Base-by-base conservation (phyloP, 2,113 vertebrate genomes). In the Phyllostomus hastatus region DNA sequence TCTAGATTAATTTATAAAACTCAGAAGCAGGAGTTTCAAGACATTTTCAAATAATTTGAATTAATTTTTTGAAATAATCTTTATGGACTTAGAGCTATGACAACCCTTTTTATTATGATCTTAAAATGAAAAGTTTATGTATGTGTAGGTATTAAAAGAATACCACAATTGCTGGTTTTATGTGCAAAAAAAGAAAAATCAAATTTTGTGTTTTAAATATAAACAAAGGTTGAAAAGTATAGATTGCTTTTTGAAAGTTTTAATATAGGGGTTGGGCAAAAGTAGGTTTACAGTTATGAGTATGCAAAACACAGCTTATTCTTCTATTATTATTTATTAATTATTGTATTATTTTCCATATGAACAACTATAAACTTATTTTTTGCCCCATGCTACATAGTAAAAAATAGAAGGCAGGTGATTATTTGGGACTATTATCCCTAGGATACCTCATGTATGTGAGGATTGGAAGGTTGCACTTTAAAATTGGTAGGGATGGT, bases 1-100 rank as follows among this genome's bases (percentile, higher is more conserved):
- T 81, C 38, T 31, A 88, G 52, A 75, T 82, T 72, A 73, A 69
- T 6, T 46, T 28, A 38, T 76, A 82, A 85, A 14, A 81, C 11
- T 82, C 48, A 43, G 46, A 97, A 80, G 35, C 10, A 61, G 52
- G 15, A 46, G 4, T 67, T 94, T 28, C 7, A 94, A 87, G 11
- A 0, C 1, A 46, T 83, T 89, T 95, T 92, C 28, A 96, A 95
- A 11, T 78, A 31, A 93, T 84, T 92, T 93, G 15, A 12, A 48
- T 87, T 91, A 86, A 76, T 95, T 90, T 88, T 66, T 66, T 28
- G 7, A 33, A 33, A 15, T 54, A 64, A 66, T 87, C 14, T 78
- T 94, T 94, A 48, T 28, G 83, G 24, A 85, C 22, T 88, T 81
- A 76, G 82, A 91, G 88, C 28, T 43, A 91, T 4, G 16, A 50